Conservation (phyloP, 1,140 invertebrate genomes). For the Ruditapes philippinarum region DNA sequence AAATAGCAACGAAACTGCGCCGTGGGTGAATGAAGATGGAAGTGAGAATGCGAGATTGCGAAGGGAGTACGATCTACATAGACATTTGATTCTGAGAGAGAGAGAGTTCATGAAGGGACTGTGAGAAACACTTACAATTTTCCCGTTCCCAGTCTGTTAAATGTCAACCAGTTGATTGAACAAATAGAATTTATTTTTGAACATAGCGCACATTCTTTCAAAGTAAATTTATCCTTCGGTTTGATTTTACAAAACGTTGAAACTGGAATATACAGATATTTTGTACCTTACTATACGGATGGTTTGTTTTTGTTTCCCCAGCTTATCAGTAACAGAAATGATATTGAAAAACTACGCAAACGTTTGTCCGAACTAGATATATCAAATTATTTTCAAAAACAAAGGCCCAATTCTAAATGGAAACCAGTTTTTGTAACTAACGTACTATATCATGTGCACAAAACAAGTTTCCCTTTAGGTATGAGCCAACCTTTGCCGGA, state of each 20-base stretch:
- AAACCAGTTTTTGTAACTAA: slow-evolving; percentile 42
- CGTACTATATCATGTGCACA: neutral
- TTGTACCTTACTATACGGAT: slow-evolving; percentile 37
- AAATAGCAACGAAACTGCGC: neutral
- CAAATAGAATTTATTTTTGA: neutral
- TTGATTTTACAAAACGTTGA: slow-evolving; percentile 22
- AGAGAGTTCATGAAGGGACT: neutral
- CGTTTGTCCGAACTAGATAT: neutral
- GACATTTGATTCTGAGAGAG: slow-evolving; percentile 15
- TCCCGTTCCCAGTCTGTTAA: neutral
- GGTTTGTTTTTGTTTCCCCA: slow-evolving; percentile 3
- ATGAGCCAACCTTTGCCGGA: neutral
- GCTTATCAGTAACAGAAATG: neutral
- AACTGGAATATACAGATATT: slow-evolving; percentile 36
- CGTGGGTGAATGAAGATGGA: slow-evolving; percentile 6
- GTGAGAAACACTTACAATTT: slow-evolving; percentile 9
- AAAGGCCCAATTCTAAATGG: slow-evolving; percentile 19
- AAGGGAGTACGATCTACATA: slow-evolving; percentile 7
- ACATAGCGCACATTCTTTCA: slow-evolving; percentile 9
- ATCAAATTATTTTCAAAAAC: neutral
- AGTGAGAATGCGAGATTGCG: no score
- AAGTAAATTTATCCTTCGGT: slow-evolving; percentile 21
- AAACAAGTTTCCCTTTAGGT: slow-evolving; percentile 30
- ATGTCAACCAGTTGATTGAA: neutral
- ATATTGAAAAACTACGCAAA: neutral